These are phyloP conservation scores for Camelus dromedarius DNA, from an alignment of 2,113 vertebrate species.

Conservation along the genomic window DNA sequence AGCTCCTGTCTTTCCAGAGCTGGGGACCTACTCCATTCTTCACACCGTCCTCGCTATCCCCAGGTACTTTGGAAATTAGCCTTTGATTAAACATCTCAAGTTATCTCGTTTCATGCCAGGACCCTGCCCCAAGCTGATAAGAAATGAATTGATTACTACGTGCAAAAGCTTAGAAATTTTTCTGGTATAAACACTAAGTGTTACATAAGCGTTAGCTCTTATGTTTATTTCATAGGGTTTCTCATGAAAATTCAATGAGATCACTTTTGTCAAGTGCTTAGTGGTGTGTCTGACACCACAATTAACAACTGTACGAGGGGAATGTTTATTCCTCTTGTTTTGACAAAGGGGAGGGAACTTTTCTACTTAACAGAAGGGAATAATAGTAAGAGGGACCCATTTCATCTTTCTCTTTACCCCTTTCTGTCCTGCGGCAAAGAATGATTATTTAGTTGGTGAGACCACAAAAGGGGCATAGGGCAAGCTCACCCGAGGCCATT, in stretches of 20 bases:
- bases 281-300: neutral
- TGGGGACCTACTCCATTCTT: neutral
- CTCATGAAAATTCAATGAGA: neutral
- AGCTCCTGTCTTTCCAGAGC: neutral
- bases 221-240: neutral
- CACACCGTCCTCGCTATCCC: neutral
- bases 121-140: neutral
- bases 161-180: neutral
- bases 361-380: neutral
- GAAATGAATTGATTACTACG: neutral
- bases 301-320: no score
- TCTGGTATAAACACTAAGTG: neutral
- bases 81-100: neutral
- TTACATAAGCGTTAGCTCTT: neutral
- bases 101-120: neutral
- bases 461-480: neutral
- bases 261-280: neutral
- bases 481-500: neutral
- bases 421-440: neutral
- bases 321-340: neutral
- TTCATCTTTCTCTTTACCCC: neutral
- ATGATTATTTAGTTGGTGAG: neutral
- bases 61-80: rapidly evolving
- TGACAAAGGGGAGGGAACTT: neutral
- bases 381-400: neutral